These are phyloP conservation scores for Delphinus delphis DNA, from an alignment of 2,113 vertebrate species.

Conservation along the genomic window DNA sequence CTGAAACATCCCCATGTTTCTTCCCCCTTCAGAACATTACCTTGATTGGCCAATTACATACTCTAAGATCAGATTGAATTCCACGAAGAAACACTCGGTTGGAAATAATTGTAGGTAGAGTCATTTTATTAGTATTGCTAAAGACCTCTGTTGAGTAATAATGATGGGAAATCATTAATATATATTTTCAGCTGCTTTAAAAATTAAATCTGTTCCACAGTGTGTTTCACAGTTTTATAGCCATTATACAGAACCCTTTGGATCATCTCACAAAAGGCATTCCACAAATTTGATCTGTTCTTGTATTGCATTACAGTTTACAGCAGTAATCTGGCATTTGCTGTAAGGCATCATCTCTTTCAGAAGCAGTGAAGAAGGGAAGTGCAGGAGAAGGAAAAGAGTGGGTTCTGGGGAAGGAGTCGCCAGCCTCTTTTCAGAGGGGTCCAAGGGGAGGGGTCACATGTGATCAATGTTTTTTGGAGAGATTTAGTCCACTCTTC, in stretches of 20 bases:
- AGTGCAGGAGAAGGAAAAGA: constrained; percentile 31
- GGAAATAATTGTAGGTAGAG: constrained; percentile 64
- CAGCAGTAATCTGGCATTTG: constrained; percentile 65
- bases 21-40: neutral
- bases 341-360: constrained; percentile 31
- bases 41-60: constrained; percentile 53
- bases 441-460: neutral
- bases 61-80: constrained; percentile 37
- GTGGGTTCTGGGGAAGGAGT: constrained; percentile 48
- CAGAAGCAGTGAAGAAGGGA: neutral
- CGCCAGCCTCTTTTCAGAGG: constrained; percentile 22
- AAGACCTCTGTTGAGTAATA: constrained; percentile 64
- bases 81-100: constrained; percentile 52
- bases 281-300: constrained; percentile 73
- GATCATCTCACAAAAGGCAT: constrained; percentile 70
- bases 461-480: neutral
- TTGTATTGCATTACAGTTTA: constrained; percentile 58
- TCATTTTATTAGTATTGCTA: constrained; percentile 70
- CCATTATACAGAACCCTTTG: neutral
- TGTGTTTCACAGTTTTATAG: constrained; percentile 71
- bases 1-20: neutral
- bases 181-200: constrained; percentile 76
- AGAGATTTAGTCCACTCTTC: neutral
- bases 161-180: constrained; percentile 78
- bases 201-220: constrained; percentile 79